A percentile compares a stretch with the other conserved stretches of the same genome.
These are phyloP conservation scores for Drosophila navojoa DNA, from an alignment of 1,140 invertebrate species.

Conservation along the genomic window DNA sequence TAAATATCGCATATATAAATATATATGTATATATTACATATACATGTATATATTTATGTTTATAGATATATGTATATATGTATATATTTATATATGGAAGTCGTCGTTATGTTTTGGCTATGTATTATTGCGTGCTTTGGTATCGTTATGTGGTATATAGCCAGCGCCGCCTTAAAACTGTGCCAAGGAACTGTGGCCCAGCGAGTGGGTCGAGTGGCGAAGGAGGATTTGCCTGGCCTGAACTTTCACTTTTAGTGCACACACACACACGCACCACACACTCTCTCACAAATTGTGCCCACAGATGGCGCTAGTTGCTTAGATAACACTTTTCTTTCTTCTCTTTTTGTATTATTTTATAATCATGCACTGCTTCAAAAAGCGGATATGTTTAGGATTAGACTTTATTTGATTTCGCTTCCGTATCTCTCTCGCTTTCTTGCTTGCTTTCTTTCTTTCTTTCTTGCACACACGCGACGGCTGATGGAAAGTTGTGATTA, in stretches of 20 bases:
- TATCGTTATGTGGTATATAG: slow-evolving; percentile 41
- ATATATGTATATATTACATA: slow-evolving; percentile 33
- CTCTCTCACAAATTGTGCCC: slow-evolving; percentile 13
- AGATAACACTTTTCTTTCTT: slow-evolving; percentile 57
- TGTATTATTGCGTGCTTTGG: slow-evolving; percentile 59
- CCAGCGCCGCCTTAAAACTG: slow-evolving; percentile 22
- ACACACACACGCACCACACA: slow-evolving; percentile 33
- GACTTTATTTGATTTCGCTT: slow-evolving; percentile 5
- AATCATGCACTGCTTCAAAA: slow-evolving; percentile 16
- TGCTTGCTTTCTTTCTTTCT: neutral
- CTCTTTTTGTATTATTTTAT: neutral
- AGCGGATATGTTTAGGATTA: slow-evolving; percentile 34
- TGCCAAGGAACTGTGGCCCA: slow-evolving; percentile 52
- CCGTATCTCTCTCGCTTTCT: neutral
- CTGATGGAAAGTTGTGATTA: neutral
- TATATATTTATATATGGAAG: slow-evolving; percentile 25
- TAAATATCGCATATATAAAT: slow-evolving; percentile 64
- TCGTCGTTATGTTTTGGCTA: slow-evolving; percentile 23
- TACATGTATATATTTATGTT: slow-evolving; percentile 26
- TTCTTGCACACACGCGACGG: slow-evolving; percentile 28
- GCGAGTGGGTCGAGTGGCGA: slow-evolving; percentile 32
- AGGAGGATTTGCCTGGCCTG: slow-evolving; percentile 41
- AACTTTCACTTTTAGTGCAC: slow-evolving; percentile 62
- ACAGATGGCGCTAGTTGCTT: slow-evolving; percentile 55
- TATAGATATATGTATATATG: slow-evolving; percentile 12